Conservation (phyloP, 2,888 invertebrate species). For the Spodoptera littoralis region DNA sequence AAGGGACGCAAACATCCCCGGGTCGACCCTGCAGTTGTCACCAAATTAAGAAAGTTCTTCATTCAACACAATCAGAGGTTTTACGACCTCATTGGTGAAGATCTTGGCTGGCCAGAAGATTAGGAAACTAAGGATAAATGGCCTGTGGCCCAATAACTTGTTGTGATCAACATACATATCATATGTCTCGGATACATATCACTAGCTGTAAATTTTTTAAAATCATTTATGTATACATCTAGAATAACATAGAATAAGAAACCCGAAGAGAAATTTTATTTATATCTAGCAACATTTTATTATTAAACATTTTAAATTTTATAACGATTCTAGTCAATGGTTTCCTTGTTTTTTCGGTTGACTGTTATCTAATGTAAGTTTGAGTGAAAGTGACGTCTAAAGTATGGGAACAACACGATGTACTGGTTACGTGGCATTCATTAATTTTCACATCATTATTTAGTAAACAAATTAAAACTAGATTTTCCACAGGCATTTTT, state of each 20-base stretch:
- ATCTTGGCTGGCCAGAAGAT: constrained; percentile 98
- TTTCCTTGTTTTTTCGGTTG: constrained; percentile 29
- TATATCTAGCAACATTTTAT: constrained; percentile 58
- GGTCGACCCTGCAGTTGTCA: constrained; percentile 93
- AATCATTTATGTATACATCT: constrained; percentile 85
- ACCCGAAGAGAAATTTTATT: constrained; percentile 70
- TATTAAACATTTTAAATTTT: constrained; percentile 42
- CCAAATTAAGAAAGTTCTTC: constrained; percentile 95
- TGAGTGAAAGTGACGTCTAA: constrained; percentile 46
- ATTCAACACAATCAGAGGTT: constrained; percentile 97
- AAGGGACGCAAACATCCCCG: constrained; percentile 95
- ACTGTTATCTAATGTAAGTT: constrained; percentile 32
- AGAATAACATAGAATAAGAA: constrained; percentile 73
- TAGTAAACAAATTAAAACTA: constrained; percentile 50
- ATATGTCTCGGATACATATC: constrained; percentile 74
- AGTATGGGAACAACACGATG: constrained; percentile 60
- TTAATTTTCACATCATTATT: constrained; percentile 59
- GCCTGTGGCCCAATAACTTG: constrained; percentile 46
- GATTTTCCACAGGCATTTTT: constrained; percentile 68
- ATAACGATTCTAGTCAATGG: constrained; percentile 31
- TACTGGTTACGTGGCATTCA: constrained; percentile 41
- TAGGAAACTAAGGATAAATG: constrained; percentile 67
- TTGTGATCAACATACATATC: constrained; percentile 81
- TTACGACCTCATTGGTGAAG: constrained; percentile 97
- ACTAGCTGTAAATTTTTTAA: constrained; percentile 83